Evolutionary conservation across 2,113 vertebrate genomes (phyloP).

Genomic region (Chaetura pelagica): DNA sequence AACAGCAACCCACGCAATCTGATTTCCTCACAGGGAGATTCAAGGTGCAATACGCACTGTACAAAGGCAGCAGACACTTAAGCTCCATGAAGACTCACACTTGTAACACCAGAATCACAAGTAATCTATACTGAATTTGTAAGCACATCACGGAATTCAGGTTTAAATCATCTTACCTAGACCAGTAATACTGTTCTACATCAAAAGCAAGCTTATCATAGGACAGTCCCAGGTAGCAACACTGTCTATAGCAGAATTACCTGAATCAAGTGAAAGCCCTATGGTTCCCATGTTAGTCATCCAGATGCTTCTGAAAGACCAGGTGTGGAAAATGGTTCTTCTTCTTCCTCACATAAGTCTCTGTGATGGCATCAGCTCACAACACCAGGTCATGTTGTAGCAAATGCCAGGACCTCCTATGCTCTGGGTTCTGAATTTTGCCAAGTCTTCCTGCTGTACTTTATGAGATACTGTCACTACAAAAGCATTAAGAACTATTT

Average conservation of each 20-base stretch:
- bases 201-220: not conserved
- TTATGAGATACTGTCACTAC: not conserved
- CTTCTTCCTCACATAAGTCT: too few species aligned
- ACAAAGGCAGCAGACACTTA: rapidly evolving
- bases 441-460: not conserved
- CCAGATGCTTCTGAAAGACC: not conserved
- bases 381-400: not conserved
- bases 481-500: not conserved
- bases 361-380: too few species aligned
- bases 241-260: not conserved
- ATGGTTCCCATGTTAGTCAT: not conserved
- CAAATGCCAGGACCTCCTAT: not conserved
- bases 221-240: not conserved
- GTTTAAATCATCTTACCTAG: not conserved
- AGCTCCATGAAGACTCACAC: not conserved
- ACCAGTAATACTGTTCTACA: not conserved
- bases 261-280: not conserved
- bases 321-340: not conserved
- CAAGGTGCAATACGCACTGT: not conserved
- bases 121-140: not conserved
- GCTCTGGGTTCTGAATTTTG: not conserved
- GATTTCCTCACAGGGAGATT: not conserved
- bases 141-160: not conserved
- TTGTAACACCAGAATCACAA: not conserved
- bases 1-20: not conserved